Base-by-base conservation (phyloP, 2,113 vertebrate species). In the Burhinus bistriatus region DNA sequence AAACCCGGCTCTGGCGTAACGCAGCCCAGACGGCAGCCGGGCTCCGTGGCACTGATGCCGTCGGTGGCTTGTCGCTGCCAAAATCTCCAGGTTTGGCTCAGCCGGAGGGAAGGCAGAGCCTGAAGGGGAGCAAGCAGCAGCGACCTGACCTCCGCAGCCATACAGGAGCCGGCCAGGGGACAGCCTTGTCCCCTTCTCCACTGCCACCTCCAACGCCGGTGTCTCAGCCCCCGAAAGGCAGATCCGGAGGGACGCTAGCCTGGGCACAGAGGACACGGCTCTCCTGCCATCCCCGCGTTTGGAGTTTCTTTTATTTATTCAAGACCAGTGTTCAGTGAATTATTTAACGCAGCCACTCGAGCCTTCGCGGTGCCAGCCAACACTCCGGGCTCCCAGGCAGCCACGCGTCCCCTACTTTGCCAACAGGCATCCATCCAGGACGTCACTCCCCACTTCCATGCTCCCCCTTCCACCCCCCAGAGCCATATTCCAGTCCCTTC, bases 251-350 rank as follows among this genome's bases (percentile, higher is more conserved):
- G 57, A 42, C 21, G 21, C 30, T 7, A 3, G 15, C 15, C 34
- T 3, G 54, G 21, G 16, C 15, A 5, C 4, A 1, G 38, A 14
- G 65, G 11, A 23, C 29, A 4, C 0, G 0, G 9, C 32, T 47
- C 84, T 59, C 15, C 58, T 5, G 8, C 55, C 51, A 2, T 4
- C 29, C 20, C 59, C 0, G 1, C 6, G 82, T 20, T 11, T 96
- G 70, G 79, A 88, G 58, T 95, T 97, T 76, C 96, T 12, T 71
- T 97, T 85, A 88, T 57, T 95, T 88, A 95, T 97, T 96, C 62
- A 93, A 71, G 73, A 36, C 11, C 69, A 8, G 42, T 1, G 4
- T 11, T 12, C 7, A 0, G 2, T 94, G 88, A 92, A 97, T 97
- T 95, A 96, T 96, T 94, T 47, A 96, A 44, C 8, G 2, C 16